A percentile compares a stretch with the other conserved stretches of the same genome.
Evolutionary conservation across 1,140 invertebrate genomes (phyloP).

Genomic region (Chironomus striatipennis): DNA sequence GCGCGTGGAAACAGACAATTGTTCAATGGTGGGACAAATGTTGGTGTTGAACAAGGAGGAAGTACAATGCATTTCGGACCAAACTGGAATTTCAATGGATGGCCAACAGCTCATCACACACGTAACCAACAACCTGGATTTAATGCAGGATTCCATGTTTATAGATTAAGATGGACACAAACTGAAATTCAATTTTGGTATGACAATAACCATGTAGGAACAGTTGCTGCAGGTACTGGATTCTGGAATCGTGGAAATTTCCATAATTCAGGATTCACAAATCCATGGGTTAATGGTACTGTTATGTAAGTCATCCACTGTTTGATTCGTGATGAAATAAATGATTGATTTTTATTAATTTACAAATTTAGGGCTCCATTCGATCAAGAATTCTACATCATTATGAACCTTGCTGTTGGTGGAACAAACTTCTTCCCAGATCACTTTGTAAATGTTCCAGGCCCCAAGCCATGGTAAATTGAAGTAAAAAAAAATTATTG

Average conservation of each 20-base stretch:
- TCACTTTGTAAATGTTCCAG: not conserved
- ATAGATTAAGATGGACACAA: conserved; percentile 30
- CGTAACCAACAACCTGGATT: conserved; percentile 31
- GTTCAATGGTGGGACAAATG: conserved; percentile 42
- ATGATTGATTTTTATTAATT: no score
- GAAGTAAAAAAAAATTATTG: no score
- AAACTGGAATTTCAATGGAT: conserved; percentile 38
- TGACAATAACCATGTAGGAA: conserved; percentile 31
- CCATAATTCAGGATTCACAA: conserved; percentile 18
- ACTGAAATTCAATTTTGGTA: conserved; percentile 29
- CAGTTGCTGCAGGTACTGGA: conserved; percentile 31
- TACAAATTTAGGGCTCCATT: conserved; percentile 35
- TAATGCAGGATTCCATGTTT: conserved; percentile 31
- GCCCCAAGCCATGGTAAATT: conserved; percentile 15
- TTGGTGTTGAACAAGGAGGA: conserved; percentile 40
- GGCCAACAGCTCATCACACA: conserved; percentile 34
- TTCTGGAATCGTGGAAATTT: conserved; percentile 38
- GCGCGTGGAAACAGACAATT: conserved; percentile 49
- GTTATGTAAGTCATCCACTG: conserved; percentile 29
- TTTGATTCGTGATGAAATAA: no score
- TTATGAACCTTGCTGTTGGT: conserved; percentile 45
- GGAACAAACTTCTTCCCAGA: conserved; percentile 46
- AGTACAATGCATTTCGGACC: conserved; percentile 48
- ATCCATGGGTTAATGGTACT: conserved; percentile 37
- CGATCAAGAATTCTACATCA: conserved; percentile 44